Evolutionary conservation across 2,113 vertebrate genomes (phyloP).

Genomic region (Petrocephalus zakoni): DNA sequence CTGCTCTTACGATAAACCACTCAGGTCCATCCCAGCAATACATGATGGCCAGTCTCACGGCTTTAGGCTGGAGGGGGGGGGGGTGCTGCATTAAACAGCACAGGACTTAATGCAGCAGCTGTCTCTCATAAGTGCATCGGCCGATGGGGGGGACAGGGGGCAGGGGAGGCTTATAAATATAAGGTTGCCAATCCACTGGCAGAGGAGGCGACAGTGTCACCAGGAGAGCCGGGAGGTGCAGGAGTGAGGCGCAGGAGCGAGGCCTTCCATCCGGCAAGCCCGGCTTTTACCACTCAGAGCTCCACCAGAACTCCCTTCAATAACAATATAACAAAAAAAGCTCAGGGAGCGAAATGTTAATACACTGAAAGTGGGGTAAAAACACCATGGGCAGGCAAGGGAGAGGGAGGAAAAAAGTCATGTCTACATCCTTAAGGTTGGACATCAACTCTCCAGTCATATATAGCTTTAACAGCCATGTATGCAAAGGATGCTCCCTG

Average conservation of each 20-base stretch:
- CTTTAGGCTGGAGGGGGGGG: not conserved
- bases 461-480: not conserved
- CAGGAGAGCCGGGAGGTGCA: not conserved
- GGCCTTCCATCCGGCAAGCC: not conserved
- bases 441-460: not conserved
- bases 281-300: not conserved
- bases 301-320: not conserved
- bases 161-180: constrained; percentile 39
- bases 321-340: not conserved
- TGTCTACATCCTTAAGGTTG: not conserved
- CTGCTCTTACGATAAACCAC: not conserved
- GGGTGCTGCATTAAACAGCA: constrained; percentile 16
- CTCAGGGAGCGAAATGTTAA: not conserved
- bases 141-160: constrained; percentile 28
- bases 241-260: not conserved
- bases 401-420: not conserved
- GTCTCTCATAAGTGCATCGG: constrained; percentile 41
- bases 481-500: not conserved
- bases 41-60: not conserved
- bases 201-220: not conserved
- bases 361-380: not conserved
- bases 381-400: not conserved
- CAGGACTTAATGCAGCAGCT: constrained; percentile 24
- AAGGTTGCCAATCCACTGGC: constrained; percentile 25
- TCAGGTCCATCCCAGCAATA: constrained; percentile 8